Evolutionary conservation across 2,113 vertebrate genomes (phyloP).

Genomic region (Osmerus eperlanus): DNA sequence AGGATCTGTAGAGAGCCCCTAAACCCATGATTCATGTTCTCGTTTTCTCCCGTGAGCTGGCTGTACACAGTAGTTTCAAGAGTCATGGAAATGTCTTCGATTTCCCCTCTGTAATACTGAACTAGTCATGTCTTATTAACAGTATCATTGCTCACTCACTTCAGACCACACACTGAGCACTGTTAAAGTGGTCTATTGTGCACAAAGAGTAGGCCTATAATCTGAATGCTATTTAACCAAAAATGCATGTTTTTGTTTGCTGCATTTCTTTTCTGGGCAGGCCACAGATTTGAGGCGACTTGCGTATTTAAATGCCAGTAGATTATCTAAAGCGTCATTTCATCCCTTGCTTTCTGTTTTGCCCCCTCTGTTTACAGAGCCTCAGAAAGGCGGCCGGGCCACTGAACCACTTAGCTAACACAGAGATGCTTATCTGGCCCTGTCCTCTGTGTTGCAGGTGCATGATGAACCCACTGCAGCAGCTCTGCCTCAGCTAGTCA

Average conservation of each 20-base stretch:
- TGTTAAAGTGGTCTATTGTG: neutral
- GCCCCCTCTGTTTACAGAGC: constrained; percentile 6
- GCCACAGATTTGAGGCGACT: too few relatives aligned
- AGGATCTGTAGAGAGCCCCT: constrained; percentile 28
- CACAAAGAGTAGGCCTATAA: neutral
- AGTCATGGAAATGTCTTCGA: constrained; percentile 48
- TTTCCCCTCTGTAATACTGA: constrained; percentile 34
- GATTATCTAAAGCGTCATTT: neutral
- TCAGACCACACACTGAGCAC: constrained; percentile 26
- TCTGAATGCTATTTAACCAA: neutral
- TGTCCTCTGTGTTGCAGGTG: constrained; percentile 71
- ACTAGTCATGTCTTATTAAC: too few relatives aligned
- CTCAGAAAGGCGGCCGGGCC: neutral
- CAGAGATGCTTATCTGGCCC: neutral
- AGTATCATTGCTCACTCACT: constrained; percentile 15
- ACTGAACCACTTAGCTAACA: neutral
- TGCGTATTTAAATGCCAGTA: too few relatives aligned
- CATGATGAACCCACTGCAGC: constrained; percentile 84
- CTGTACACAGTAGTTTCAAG: constrained; percentile 8
- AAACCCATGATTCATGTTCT: constrained; percentile 49
- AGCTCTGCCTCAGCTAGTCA: constrained; percentile 83
- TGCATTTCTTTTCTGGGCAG: too few relatives aligned
- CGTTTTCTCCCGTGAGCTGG: constrained; percentile 22
- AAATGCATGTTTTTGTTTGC: too few relatives aligned
- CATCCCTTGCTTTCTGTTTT: constrained; percentile 17